Conservation (phyloP, 1,140 invertebrate genomes). For the Caerostris extrusa region DNA sequence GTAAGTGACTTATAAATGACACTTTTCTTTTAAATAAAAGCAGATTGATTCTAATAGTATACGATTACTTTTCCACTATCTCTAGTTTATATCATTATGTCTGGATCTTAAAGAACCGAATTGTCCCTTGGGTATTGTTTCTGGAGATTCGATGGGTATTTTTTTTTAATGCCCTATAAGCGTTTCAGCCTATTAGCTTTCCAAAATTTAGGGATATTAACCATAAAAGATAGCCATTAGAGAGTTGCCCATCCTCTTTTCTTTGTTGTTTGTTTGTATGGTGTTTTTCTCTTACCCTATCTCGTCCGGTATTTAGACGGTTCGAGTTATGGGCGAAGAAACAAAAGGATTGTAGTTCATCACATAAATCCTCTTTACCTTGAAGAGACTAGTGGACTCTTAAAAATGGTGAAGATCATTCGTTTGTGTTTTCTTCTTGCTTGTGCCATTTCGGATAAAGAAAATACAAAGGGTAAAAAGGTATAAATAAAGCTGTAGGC, state of each 20-base stretch:
- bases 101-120: background rate
- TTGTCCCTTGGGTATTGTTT: background rate
- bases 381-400: slow-evolving; percentile 1
- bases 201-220: slow-evolving; percentile 18
- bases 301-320: slow-evolving; percentile 24
- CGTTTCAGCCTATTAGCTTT: slow-evolving; percentile 23
- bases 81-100: background rate
- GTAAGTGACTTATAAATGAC: no score
- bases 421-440: slow-evolving; percentile 13
- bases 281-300: background rate
- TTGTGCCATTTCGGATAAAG: background rate
- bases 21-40: no score
- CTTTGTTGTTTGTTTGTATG: background rate
- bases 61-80: background rate
- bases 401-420: background rate
- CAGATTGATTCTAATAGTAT: no score
- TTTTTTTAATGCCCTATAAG: background rate
- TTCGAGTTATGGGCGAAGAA: slow-evolving; percentile 16
- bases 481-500: slow-evolving; percentile 28
- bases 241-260: background rate
- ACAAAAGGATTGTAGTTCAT: slow-evolving; percentile 42
- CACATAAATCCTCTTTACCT: slow-evolving; percentile 46
- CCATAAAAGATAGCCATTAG: slow-evolving; percentile 8
- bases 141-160: background rate
- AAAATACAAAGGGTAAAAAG: slow-evolving; percentile 2